phyloP scores from a whole-genome alignment of 2,113 vertebrate genomes.

The Bucco capensis region DNA sequence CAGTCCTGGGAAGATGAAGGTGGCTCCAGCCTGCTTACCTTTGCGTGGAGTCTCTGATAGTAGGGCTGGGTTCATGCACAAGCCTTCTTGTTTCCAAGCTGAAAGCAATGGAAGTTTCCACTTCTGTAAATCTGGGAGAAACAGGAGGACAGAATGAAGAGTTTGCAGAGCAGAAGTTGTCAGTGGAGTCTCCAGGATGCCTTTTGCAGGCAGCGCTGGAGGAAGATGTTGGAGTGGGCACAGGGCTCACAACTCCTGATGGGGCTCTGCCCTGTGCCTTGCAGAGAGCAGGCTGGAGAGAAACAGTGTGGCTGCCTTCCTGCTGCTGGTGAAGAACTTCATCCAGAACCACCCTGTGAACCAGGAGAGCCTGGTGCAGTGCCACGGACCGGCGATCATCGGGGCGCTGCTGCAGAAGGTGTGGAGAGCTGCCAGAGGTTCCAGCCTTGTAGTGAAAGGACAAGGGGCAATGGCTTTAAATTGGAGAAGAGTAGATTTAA shows the following conservation, averaged over 20 bases:
- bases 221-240: not conserved
- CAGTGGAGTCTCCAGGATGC: not conserved
- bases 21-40: not conserved
- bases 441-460: too few relatives aligned
- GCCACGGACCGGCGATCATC: conserved; percentile 87
- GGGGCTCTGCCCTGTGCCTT: not conserved
- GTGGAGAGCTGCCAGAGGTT: not conserved
- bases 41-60: not conserved
- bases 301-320: conserved; percentile 89
- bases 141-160: not conserved
- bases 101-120: not conserved
- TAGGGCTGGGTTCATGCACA: not conserved
- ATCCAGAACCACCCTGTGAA: conserved; percentile 85
- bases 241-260: not conserved
- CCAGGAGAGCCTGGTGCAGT: conserved; percentile 92
- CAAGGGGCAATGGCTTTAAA: too few relatives aligned
- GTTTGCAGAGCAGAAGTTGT: not conserved
- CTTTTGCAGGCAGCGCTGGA: not conserved
- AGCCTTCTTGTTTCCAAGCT: not conserved
- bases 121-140: not conserved
- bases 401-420: conserved; percentile 93
- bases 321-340: conserved; percentile 93
- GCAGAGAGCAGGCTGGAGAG: conserved; percentile 87
- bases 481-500: too few relatives aligned
- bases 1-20: not conserved